Evolutionary conservation across 2,797 vertebrate genomes (phyloP).

Genomic region (Myripristis murdjan): DNA sequence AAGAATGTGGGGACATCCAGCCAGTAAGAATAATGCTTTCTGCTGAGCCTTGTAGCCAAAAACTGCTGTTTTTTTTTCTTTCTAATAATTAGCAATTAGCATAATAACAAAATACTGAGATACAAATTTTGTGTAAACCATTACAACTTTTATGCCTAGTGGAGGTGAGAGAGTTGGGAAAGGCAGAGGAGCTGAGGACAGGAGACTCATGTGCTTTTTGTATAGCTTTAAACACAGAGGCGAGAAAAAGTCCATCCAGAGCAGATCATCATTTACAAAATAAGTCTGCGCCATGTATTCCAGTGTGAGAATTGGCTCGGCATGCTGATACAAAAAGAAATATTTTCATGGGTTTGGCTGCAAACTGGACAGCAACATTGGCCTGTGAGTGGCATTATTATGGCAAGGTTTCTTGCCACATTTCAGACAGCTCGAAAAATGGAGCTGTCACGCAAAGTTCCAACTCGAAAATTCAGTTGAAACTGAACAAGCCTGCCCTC

Average conservation of each 20-base stretch:
- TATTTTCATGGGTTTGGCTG: constrained; percentile 33
- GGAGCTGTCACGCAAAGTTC: too few species aligned
- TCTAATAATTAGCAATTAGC: constrained; percentile 16
- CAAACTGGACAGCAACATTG: constrained; percentile 36
- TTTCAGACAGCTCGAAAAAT: too few species aligned
- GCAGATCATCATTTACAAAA: constrained; percentile 27
- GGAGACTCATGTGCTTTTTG: constrained; percentile 33
- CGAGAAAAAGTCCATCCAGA: constrained; percentile 10
- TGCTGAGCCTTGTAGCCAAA: neutral
- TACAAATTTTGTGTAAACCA: constrained; percentile 10
- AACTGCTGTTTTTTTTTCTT: constrained; percentile 7
- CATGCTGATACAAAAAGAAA: neutral
- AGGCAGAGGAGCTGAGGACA: constrained; percentile 21
- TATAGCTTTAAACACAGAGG: constrained; percentile 17
- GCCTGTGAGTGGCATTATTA: constrained; percentile 44
- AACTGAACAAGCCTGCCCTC: too few species aligned
- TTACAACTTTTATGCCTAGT: constrained; percentile 3
- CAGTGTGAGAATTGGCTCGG: constrained; percentile 2
- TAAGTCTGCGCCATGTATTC: constrained; percentile 5
- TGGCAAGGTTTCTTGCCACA: too few species aligned
- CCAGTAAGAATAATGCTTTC: constrained; percentile 61
- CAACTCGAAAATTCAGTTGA: too few species aligned
- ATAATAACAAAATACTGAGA: constrained; percentile 39
- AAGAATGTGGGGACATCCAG: constrained; percentile 61
- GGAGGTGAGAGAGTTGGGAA: constrained; percentile 14